Evolutionary conservation across 2,113 vertebrate genomes (phyloP).

Genomic region (Cyphomyrus discorhynchus): DNA sequence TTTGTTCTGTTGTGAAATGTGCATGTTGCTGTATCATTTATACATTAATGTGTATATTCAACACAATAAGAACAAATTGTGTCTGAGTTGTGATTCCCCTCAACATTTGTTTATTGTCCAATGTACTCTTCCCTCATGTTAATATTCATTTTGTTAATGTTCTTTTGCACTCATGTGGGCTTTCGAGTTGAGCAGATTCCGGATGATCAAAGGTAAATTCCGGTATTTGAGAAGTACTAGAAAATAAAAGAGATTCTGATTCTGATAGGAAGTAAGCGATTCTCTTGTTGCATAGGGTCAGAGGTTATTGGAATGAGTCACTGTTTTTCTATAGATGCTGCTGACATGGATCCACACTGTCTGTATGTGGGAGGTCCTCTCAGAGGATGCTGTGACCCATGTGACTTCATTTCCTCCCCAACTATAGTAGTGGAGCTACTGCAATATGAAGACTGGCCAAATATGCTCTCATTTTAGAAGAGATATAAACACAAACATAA

Average conservation of each 20-base stretch:
- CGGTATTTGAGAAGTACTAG: not conserved
- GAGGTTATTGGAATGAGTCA: slow-evolving; percentile 16
- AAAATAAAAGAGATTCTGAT: not conserved
- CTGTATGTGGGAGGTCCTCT: not conserved
- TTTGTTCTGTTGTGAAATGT: not conserved
- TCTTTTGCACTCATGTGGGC: not conserved
- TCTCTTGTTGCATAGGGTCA: not conserved
- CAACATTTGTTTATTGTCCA: not conserved
- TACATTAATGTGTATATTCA: not conserved
- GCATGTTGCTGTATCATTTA: not conserved
- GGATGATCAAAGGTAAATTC: not conserved
- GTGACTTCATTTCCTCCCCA: not conserved
- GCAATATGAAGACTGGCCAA: not conserved
- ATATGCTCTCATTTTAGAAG: not conserved
- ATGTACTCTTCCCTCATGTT: not conserved
- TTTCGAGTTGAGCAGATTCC: not conserved
- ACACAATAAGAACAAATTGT: not conserved
- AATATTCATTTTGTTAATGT: not conserved
- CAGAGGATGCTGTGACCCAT: not conserved
- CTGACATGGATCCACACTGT: not conserved
- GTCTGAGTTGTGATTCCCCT: not conserved
- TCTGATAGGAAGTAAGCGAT: not conserved
- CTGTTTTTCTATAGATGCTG: not conserved
- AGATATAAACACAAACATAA: not conserved
- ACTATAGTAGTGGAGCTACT: not conserved